Conservation (phyloP, 2,797 vertebrate species). For the Parotocinclus haroldoi region DNA sequence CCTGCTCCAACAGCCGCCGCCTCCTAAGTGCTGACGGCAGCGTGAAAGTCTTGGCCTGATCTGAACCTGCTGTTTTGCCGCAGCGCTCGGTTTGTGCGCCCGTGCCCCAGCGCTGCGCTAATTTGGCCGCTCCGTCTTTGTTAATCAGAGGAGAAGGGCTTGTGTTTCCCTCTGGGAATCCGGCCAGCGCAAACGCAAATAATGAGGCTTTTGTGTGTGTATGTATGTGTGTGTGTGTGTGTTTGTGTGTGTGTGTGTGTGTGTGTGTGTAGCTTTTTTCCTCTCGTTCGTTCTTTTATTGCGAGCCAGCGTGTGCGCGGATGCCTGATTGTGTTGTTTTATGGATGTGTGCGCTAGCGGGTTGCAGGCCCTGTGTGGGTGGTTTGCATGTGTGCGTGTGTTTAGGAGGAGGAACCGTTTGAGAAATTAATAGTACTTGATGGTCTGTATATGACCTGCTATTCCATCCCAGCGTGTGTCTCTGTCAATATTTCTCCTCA, state of each 20-base stretch:
- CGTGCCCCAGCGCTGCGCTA: conserved; percentile 42
- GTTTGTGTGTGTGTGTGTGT: neutral
- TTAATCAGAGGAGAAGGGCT: conserved; percentile 47
- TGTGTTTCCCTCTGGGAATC: conserved; percentile 35
- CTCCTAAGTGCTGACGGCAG: conserved; percentile 50
- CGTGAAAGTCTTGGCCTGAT: conserved; percentile 46
- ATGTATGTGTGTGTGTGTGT: no score
- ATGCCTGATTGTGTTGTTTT: conserved; percentile 26
- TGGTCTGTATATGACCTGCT: conserved; percentile 57
- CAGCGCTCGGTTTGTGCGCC: conserved; percentile 19
- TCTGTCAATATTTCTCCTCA: conserved; percentile 21
- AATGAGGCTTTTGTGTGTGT: conserved; percentile 46
- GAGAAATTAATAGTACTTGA: conserved; percentile 53
- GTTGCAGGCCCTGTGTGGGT: conserved; percentile 30
- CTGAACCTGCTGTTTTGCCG: conserved; percentile 50
- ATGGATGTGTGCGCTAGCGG: conserved; percentile 25
- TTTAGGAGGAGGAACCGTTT: conserved; percentile 35
- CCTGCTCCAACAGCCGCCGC: conserved; percentile 42
- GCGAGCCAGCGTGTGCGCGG: conserved; percentile 13
- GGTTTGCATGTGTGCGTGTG: conserved; percentile 10
- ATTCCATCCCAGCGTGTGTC: conserved; percentile 44
- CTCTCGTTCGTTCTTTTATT: conserved; percentile 41
- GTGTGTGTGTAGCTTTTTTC: conserved; percentile 16
- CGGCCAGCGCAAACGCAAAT: conserved; percentile 36
- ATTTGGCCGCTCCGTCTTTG: conserved; percentile 45